Evolutionary conservation across 2,797 vertebrate genomes (phyloP), one percentile per base, ranked within the genome.

Genomic region (Vespertilio murinus): DNA sequence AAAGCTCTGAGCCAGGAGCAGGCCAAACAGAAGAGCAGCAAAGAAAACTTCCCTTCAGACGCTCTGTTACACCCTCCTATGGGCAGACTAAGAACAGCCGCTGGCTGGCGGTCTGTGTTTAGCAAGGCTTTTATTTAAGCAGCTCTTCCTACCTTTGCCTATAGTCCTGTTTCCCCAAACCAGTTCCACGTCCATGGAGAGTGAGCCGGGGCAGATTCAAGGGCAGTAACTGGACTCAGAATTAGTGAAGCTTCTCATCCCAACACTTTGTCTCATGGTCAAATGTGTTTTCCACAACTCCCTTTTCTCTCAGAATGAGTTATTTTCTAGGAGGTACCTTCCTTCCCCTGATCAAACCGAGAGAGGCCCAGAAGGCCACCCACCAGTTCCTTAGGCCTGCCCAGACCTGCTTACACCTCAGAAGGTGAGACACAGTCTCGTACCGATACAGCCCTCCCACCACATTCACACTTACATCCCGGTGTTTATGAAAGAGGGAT

Each of bases 321-420:
- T 88, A 70, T 90, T 82, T 93, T 94, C 65, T 75, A 88, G 56
- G 80, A 33, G n/a, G 3, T 90, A 75, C 52, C 22, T 79, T 75
- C 23, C 2, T 71, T 86, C 52, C 56, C 73, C 52, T 33, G 69
- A 89, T 65, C 10, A 52, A 87, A 75, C 54, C 9, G 59, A 80
- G 85, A 85, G 83, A 90, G 67, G 70, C 65, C 52, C 12, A 5
- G 70, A 89, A 94, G 89, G 89, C 65, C 56, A 52, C 79, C 17
- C 8, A 23, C n/a, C 13, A 71, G 45, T 5, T 82, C 75, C 25
- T 56, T 1, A 33, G 87, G 30, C 79, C 70, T 91, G 86, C 77
- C 77, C 28, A 61, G 90, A 93, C 78, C 86, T 67, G 89, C 84
- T 94, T n/a, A 25, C 3, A 0, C 73, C 88, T 79, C 70, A 47